phyloP scores from a whole-genome alignment of 2,888 invertebrate species.

The Girardia tigrina region DNA sequence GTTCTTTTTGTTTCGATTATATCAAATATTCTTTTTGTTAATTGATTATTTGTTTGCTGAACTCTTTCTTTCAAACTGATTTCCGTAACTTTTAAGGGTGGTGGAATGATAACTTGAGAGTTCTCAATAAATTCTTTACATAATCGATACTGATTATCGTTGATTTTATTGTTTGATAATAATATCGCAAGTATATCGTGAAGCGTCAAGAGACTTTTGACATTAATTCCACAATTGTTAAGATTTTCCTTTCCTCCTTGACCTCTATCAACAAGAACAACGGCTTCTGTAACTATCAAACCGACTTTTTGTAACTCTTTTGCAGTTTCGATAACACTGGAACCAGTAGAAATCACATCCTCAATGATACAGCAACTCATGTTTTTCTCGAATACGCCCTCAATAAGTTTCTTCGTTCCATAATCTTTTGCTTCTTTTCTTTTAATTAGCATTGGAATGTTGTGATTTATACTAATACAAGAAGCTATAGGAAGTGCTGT shows the following conservation, averaged over 20 bases:
- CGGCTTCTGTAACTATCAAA: slow-evolving; percentile 60
- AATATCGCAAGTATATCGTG: background rate
- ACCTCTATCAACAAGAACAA: slow-evolving; percentile 75
- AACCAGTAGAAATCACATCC: slow-evolving; percentile 67
- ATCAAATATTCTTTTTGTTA: background rate
- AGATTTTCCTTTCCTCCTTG: slow-evolving; percentile 72
- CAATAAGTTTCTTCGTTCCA: slow-evolving; percentile 84
- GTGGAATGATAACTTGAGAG: background rate
- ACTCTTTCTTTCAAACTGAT: background rate
- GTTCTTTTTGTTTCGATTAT: slow-evolving; percentile 49
- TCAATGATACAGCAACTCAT: slow-evolving; percentile 76
- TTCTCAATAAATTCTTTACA: background rate
- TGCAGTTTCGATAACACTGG: slow-evolving; percentile 79
- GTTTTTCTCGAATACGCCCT: slow-evolving; percentile 66
- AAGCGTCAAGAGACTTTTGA: background rate
- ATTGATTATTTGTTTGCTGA: background rate
- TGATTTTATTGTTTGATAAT: background rate
- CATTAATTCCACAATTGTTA: slow-evolving; percentile 54
- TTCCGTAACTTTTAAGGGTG: background rate
- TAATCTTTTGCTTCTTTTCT: slow-evolving; percentile 83
- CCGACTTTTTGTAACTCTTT: slow-evolving; percentile 49
- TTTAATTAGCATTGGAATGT: slow-evolving; percentile 72
- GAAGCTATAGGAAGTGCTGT: slow-evolving; percentile 88
- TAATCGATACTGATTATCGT: background rate
- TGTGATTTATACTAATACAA: slow-evolving; percentile 51